Base-by-base conservation (phyloP, 2,113 vertebrate genomes). In the Rhegmatorhina hoffmannsi region DNA sequence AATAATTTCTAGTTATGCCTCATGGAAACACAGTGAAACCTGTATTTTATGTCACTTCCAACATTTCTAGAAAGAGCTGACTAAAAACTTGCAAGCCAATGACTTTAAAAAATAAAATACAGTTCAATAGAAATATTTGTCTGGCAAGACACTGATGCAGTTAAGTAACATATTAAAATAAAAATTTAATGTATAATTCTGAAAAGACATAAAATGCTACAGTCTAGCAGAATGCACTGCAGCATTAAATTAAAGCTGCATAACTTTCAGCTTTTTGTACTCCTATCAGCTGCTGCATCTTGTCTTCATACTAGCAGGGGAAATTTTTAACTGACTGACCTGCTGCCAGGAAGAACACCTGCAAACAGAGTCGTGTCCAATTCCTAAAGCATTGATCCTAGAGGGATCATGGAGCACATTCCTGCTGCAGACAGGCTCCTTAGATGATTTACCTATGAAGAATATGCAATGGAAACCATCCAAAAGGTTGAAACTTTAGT, bases 341-440 rank as follows among this genome's bases (percentile, higher is more conserved):
- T 70, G 46, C 46, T 90, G 89, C 94, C 94, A 94, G 50, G 63
- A 92, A 81, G 78, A 96, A 84, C 87, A 95, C 85, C 88, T 93
- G 92, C 92, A 88, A 85, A 82, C 33, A 19, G 88, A 94, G 47
- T 64, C 34, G 55, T 52, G 11, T 64, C 40, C 68, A 78, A 44
- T 70, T 88, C 50, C 69, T 86, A n/a, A 63, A 87, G 52, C 89
- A 93, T 4, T 74, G 91, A 94, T 91, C 66, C 74, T 82, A 17
- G 43, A 92, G 33, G 44, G 84, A 94, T 95, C 89, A 60, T 84
- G 72, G 44, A 95, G 38, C 38, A 86, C 59, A 60, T 90, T 87
- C 90, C 47, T 86, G n/a, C 25, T 49, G 36, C 46, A 92, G 62
- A 90, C 24, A 91, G 67, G 86, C 80, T 44, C 68, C 79, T 75